Conservation (phyloP, 2,797 vertebrate genomes). For the Lepilemur ruficaudatus region DNA sequence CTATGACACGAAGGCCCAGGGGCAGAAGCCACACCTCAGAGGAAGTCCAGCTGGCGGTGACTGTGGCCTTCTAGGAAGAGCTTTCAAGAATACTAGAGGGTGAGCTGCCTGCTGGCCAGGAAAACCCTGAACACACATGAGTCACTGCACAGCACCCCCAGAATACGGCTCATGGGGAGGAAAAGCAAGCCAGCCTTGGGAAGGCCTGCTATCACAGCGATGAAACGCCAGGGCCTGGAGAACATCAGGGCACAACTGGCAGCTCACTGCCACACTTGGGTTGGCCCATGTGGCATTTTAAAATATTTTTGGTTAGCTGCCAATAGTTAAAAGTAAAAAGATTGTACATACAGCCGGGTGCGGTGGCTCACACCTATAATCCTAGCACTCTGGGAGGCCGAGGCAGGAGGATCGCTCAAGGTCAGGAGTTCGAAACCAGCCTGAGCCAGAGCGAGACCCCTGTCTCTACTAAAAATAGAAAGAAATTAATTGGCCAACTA, state of each 20-base stretch:
- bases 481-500: no score
- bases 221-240: neutral
- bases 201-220: rapidly evolving
- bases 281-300: neutral
- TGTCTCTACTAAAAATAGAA: no score
- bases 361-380: no score
- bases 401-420: no score
- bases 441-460: no score
- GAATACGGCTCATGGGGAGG: neutral
- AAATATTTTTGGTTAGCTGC: slow-evolving; percentile 4
- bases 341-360: neutral
- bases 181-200: neutral
- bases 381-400: no score
- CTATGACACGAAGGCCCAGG: neutral
- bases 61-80: slow-evolving; percentile 55
- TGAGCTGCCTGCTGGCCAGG: slow-evolving; percentile 9
- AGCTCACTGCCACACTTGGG: neutral
- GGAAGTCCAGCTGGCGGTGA: slow-evolving; percentile 60
- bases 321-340: neutral
- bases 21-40: slow-evolving; percentile 10
- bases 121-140: neutral
- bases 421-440: no score
- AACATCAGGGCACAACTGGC: neutral
- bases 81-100: slow-evolving; percentile 38
- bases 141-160: neutral